Evolutionary conservation across 2,888 invertebrate species (phyloP).

Genomic region (Ptychoptera albimana): DNA sequence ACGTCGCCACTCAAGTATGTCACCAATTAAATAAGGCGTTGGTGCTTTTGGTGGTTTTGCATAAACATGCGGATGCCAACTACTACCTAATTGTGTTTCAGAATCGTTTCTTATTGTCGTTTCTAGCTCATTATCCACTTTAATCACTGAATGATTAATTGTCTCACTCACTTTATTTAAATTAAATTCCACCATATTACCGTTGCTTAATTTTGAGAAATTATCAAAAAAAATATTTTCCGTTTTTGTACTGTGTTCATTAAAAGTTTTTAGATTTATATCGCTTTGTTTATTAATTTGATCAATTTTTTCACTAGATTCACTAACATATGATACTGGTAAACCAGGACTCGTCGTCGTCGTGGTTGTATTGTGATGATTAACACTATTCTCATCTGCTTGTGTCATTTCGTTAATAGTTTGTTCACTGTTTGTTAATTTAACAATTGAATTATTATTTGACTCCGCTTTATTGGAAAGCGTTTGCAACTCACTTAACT

Average conservation of each 20-base stretch:
- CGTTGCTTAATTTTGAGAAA: background rate
- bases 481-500: conserved; percentile 4
- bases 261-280: background rate
- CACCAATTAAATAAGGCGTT: conserved; percentile 75
- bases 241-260: background rate
- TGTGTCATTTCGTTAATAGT: background rate
- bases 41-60: conserved; percentile 64
- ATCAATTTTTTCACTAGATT: background rate
- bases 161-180: background rate
- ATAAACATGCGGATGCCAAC: conserved; percentile 87
- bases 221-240: background rate
- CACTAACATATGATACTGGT: background rate
- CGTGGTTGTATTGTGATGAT: background rate
- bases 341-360: background rate
- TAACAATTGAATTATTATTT: background rate
- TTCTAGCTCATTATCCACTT: background rate
- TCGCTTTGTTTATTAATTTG: background rate
- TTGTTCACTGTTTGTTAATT: background rate
- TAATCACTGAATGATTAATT: background rate
- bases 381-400: background rate
- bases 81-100: conserved; percentile 10
- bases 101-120: conserved; percentile 1
- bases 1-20: conserved; percentile 55
- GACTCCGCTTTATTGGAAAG: conserved; percentile 3
- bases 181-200: too few species aligned